phyloP scores from a whole-genome alignment of 2,888 invertebrate genomes.

The Xylocampa areola region DNA sequence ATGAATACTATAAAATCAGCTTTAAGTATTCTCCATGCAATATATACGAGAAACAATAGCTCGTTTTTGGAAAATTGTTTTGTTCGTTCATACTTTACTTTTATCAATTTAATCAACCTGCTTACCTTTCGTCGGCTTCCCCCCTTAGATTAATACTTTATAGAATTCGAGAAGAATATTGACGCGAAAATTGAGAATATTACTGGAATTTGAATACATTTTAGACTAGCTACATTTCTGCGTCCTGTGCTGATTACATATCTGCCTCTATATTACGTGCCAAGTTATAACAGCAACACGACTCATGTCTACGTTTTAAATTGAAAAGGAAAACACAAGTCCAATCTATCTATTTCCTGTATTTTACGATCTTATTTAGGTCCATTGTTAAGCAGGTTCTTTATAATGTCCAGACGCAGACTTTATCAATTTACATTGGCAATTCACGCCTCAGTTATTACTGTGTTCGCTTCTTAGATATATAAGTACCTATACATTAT shows the following conservation, averaged over 20 bases:
- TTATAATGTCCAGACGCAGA: constrained; percentile 41
- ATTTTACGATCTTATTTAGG: constrained; percentile 15
- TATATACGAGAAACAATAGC: neutral
- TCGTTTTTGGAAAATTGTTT: neutral
- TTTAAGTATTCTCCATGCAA: constrained; percentile 13
- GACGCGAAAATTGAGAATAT: neutral
- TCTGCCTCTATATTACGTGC: neutral
- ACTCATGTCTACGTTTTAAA: constrained; percentile 11
- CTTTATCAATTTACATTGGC: constrained; percentile 54
- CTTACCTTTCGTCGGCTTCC: no score
- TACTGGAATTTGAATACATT: neutral
- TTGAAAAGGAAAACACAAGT: constrained; percentile 20
- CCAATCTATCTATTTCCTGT: constrained; percentile 25
- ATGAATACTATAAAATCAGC: constrained; percentile 7
- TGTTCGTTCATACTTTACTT: neutral
- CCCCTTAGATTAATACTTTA: no score
- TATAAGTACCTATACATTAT: constrained; percentile 29
- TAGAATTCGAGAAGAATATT: neutral
- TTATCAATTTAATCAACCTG: no score
- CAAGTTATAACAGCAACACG: constrained; percentile 21
- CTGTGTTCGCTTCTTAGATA: constrained; percentile 26
- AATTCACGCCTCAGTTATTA: constrained; percentile 56
- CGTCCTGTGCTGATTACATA: constrained; percentile 14
- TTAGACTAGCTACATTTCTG: constrained; percentile 1
- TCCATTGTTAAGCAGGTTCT: constrained; percentile 38